Evolutionary conservation across 1,140 invertebrate genomes (phyloP).

Genomic region (Coenobita brevimanus): DNA sequence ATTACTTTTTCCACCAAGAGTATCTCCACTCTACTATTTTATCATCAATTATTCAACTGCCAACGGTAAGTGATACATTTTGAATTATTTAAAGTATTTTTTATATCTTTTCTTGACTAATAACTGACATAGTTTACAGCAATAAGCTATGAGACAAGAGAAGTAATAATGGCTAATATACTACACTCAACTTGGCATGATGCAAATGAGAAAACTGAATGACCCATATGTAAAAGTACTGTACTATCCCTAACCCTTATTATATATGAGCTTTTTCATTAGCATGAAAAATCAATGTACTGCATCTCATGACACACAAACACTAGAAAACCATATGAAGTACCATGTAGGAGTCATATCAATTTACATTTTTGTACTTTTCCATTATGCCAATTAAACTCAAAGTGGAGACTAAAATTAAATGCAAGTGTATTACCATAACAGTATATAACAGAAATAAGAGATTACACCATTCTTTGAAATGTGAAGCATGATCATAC

Average conservation of each 20-base stretch:
- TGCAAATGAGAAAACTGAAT: constrained; percentile 50
- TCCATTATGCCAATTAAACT: constrained; percentile 36
- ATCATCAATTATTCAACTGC: no score
- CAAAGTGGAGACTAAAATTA: constrained; percentile 1
- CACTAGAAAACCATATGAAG: constrained; percentile 27
- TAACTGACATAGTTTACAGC: constrained; percentile 61
- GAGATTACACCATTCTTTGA: not conserved
- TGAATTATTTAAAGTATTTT: constrained; percentile 59
- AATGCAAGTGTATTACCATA: constrained; percentile 19
- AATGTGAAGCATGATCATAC: not conserved
- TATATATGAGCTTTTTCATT: constrained; percentile 56
- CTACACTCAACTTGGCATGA: constrained; percentile 61
- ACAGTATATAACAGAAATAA: not conserved
- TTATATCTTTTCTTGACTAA: constrained; percentile 45
- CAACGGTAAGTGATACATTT: no score
- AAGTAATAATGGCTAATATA: constrained; percentile 60
- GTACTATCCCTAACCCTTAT: constrained; percentile 60
- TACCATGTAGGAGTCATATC: constrained; percentile 6
- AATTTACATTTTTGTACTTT: constrained; percentile 37
- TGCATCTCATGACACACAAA: constrained; percentile 26
- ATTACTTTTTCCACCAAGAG: no score
- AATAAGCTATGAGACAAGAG: constrained; percentile 51
- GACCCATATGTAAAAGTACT: constrained; percentile 45
- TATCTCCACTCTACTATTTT: no score
- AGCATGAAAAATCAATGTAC: constrained; percentile 42